Percentiles rank a stretch among this genome's conserved stretches.
Conservation (phyloP, 2,888 invertebrate genomes). For the Idaea dimidiata region DNA sequence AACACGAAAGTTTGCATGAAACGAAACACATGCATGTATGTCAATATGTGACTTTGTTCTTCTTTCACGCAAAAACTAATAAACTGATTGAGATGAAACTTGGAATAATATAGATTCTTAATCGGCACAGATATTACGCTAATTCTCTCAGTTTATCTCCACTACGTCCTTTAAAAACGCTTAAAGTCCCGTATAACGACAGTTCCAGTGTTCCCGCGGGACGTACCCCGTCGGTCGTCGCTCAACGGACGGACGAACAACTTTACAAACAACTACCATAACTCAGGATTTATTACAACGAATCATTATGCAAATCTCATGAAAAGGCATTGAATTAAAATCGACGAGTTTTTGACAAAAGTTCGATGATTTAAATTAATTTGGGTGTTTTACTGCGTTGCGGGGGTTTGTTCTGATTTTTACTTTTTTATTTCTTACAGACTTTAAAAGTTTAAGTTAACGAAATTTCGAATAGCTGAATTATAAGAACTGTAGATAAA, state of each 20-base stretch:
- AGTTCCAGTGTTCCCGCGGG: not conserved
- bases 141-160: not conserved
- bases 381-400: slow-evolving; percentile 12
- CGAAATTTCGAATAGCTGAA: not conserved
- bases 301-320: not conserved
- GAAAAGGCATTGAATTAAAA: slow-evolving; percentile 1
- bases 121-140: not conserved
- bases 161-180: not conserved
- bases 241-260: not conserved
- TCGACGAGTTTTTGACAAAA: slow-evolving; percentile 16
- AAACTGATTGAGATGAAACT: too few relatives aligned
- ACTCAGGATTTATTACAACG: not conserved
- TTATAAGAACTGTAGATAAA: too few relatives aligned
- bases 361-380: slow-evolving; percentile 22
- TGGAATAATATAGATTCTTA: too few relatives aligned
- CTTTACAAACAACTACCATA: not conserved
- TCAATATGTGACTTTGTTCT: too few relatives aligned
- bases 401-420: slow-evolving; percentile 14
- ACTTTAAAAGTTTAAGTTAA: not conserved
- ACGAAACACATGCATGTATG: too few relatives aligned
- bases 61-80: too few relatives aligned
- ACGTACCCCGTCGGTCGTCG: not conserved
- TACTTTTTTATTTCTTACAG: not conserved
- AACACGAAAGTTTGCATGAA: too few relatives aligned
- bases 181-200: not conserved